phyloP scores from a whole-genome alignment of 1,140 invertebrate species.

The Bilobella aurantiaca region DNA sequence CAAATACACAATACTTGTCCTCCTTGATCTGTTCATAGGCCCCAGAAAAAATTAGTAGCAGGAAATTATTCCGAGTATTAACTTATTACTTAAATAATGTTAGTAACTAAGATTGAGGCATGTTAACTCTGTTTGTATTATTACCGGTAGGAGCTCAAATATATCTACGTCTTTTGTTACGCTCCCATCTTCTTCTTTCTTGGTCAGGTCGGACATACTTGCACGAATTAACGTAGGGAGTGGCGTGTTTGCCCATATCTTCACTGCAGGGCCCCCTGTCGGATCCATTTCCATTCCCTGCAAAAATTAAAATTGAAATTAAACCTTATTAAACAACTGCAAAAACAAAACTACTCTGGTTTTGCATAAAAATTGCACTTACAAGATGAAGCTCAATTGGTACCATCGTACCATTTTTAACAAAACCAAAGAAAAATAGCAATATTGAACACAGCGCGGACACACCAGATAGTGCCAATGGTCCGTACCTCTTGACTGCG shows the following conservation, averaged over 20 bases:
- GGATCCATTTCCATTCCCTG: neutral
- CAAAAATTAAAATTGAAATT: neutral
- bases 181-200: neutral
- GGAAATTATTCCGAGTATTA: too few relatives aligned
- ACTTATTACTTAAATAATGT: too few relatives aligned
- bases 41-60: too few relatives aligned
- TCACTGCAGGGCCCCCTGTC: neutral
- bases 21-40: too few relatives aligned
- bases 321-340: neutral
- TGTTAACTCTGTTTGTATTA: too few relatives aligned
- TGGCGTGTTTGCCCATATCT: neutral
- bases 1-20: too few relatives aligned
- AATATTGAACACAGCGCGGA: neutral
- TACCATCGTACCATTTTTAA: neutral
- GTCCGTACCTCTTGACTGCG: too few relatives aligned
- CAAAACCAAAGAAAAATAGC: neutral
- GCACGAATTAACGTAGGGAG: neutral
- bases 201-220: neutral
- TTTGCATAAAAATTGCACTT: neutral
- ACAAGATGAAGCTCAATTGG: neutral
- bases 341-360: neutral
- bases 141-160: neutral
- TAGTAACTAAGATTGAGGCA: too few relatives aligned
- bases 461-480: neutral
- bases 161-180: neutral